A percentile compares a stretch with the other conserved stretches of the same genome.
Evolutionary conservation across 2,888 invertebrate species (phyloP).

Genomic region (Acholoe squamosa): DNA sequence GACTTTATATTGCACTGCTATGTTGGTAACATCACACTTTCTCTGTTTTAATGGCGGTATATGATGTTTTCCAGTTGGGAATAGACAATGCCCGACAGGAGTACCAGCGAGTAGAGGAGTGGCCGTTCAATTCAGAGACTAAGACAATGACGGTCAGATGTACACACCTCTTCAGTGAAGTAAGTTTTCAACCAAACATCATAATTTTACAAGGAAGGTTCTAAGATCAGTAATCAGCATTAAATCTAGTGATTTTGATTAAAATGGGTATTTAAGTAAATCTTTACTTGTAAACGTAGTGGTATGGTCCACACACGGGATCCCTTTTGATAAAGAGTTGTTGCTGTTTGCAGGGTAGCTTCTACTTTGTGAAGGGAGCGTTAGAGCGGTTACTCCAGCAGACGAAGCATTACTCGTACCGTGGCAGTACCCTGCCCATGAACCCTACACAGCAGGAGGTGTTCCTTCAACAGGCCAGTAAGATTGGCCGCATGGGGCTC

Average conservation of each 20-base stretch:
- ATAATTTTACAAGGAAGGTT: too few species aligned
- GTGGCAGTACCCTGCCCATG: slow-evolving; percentile 89
- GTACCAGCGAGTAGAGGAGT: slow-evolving; percentile 94
- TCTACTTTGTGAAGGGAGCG: slow-evolving; percentile 97
- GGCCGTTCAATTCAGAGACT: slow-evolving; percentile 98
- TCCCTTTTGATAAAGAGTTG: not conserved
- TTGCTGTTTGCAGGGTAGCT: slow-evolving; percentile 73
- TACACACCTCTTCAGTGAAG: slow-evolving; percentile 86
- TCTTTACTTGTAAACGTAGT: not conserved
- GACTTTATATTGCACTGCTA: too few species aligned
- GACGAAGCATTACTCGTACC: slow-evolving; percentile 89
- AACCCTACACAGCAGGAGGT: slow-evolving; percentile 86
- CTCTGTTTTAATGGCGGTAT: too few species aligned
- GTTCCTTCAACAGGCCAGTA: slow-evolving; percentile 85
- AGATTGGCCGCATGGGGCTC: slow-evolving; percentile 93
- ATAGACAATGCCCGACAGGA: slow-evolving; percentile 91
- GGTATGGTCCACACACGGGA: too few species aligned
- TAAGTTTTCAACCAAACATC: slow-evolving; percentile 70
- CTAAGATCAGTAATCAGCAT: too few species aligned
- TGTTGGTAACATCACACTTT: too few species aligned
- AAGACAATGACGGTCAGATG: slow-evolving; percentile 99
- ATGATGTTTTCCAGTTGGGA: slow-evolving; percentile 86
- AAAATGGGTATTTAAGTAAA: not conserved
- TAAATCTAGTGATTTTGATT: not conserved
- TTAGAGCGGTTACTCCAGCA: slow-evolving; percentile 92